Evolutionary conservation across 2,113 vertebrate species (phyloP), one percentile per base, ranked within the genome.

Genomic region (Nibea albiflora): DNA sequence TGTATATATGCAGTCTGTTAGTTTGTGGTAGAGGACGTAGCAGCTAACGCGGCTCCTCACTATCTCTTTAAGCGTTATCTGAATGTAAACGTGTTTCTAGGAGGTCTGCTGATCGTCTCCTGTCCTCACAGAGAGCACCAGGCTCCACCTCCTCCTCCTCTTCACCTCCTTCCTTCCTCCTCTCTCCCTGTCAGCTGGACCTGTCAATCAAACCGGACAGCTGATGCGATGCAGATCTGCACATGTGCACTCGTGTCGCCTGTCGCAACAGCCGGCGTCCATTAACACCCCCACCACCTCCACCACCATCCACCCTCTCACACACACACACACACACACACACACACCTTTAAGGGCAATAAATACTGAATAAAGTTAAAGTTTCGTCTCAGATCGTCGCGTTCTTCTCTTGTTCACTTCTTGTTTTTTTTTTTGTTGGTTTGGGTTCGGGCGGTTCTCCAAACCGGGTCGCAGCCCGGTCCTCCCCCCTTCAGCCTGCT

Each of bases 201-300:
- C 86, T 91, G 94, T 95, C 95, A 80, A 3, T 95, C 92, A 92
- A 53, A 39, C 11, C 4, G 14, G 74, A 73, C 92, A 90, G 86
- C 85, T 92, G 89, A 90, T 46, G 54, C 19, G 1, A 0, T 77
- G 71, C 74, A 67, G 78, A 66, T 67, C 78, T 83, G 67, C 62
- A 83, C 88, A 83, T 86, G 79, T 83, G 83, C 83, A 20, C n/a
- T 35, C 0, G 52, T 35, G 72, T 57, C 52, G 56, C 39, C 49
- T 50, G 49, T 26, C 3, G 9, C 42, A 62, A 28, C 20, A 64
- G 52, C 54, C 52, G 3, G 20, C 26, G 7, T 39, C 68, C 57
- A 2, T 83, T 67, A 26, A 11, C 35, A 14, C 26, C 61, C 16
- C 16, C 19, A 7, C 35, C 31, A 31, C 28, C 28, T 31, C 28